Base-by-base conservation (phyloP, 2,888 invertebrate genomes). In the Vesta saturnalis region DNA sequence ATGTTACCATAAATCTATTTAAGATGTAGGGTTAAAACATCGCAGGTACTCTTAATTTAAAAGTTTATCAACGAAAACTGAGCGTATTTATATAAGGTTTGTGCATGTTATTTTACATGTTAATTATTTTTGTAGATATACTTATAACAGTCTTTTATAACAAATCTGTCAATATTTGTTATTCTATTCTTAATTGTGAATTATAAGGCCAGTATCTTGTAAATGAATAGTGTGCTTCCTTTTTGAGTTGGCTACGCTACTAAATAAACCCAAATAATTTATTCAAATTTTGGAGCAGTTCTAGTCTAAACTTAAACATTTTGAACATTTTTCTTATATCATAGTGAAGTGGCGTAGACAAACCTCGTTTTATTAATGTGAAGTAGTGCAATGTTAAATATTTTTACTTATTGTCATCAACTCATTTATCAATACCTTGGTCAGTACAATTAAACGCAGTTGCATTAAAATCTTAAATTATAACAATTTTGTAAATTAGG, bases 1-100 rank as follows among this genome's bases (percentile, higher is more conserved):
- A n/a, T 77, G 80, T 80, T 80, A 80, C 80, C 80, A 80, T 78
- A 77, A 77, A 78, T 75, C 74, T 76, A n/a, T 74, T 77, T 79
- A 77, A 78, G 77, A 73, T 72, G 63, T 78, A 77, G 75, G 72
- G 72, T 69, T 74, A 72, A 73, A 67, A 76, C 76, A 71, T 77
- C 77, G 75, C 77, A 77, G 78, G 78, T 77, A 75, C 76, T 77
- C 76, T 76, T 74, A 77, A 72, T 71, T 76, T 72, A 73, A 73
- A 69, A 70, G 74, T 74, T 56, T 61, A 62, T 61, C 61, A 47
- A 52, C 67, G 67, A 21, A 54, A 56, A 61, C 30, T 61, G 61
- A 47, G 61, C 61, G 58, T 60, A 43, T 65, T 54, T 60, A 54
- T 54, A 35, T 59, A 18, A 57, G 30, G 47, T 59, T 64, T 46